Evolutionary conservation across 23 tunicate species (phyloP).

Genomic region (Styela plicata): DNA sequence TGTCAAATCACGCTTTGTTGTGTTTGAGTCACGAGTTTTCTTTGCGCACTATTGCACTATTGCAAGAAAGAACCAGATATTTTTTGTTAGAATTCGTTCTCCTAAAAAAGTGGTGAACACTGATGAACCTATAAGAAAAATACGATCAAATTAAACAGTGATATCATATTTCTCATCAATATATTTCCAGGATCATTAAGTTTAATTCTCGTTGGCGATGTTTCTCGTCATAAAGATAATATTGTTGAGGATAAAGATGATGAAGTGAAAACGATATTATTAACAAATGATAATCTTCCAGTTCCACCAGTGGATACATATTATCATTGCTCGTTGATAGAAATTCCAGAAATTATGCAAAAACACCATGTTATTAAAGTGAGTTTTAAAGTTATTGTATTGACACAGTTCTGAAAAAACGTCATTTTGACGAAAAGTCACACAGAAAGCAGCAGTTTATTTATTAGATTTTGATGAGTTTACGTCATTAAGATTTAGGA

Average conservation of each 20-base stretch:
- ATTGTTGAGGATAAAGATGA: slow-evolving; percentile 23
- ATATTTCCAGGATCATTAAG: not conserved
- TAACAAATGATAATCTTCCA: slow-evolving; percentile 37
- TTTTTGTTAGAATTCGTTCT: no score
- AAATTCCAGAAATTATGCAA: slow-evolving; percentile 25
- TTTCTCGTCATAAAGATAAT: not conserved
- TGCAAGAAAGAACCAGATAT: no score
- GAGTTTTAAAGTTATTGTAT: no score
- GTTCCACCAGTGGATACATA: slow-evolving; percentile 41
- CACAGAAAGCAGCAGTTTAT: no score
- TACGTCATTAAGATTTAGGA: no score
- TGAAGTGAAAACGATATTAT: slow-evolving; percentile 13
- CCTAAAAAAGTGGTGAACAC: no score
- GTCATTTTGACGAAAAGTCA: no score
- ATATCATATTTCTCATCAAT: not conserved
- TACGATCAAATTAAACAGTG: not conserved
- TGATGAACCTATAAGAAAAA: not conserved
- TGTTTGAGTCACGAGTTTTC: no score
- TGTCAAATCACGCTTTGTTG: no score
- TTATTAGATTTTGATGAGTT: no score
- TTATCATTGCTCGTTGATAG: slow-evolving; percentile 39
- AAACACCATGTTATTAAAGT: slow-evolving; percentile 59
- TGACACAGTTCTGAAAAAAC: no score
- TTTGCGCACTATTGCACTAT: no score
- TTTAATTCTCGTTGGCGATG: not conserved